phyloP scores from a whole-genome alignment of 2,797 vertebrate species.

The Mionectes olivaceus region DNA sequence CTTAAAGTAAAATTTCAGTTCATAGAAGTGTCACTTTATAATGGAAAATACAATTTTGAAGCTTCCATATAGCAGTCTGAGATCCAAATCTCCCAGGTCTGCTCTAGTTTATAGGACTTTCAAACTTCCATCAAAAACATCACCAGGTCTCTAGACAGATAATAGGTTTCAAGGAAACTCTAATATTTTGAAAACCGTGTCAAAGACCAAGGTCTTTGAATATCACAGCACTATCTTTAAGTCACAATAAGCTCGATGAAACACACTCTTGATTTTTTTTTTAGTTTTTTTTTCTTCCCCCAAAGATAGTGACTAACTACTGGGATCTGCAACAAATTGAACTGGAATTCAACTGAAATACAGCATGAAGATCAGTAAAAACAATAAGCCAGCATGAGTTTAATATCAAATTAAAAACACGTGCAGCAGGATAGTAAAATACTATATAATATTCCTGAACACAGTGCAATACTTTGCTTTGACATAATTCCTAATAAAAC shows the following conservation, averaged over 20 bases:
- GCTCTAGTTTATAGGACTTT: background rate
- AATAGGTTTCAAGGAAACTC: background rate
- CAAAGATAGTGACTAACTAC: conserved; percentile 3
- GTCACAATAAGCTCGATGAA: background rate
- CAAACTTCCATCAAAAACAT: background rate
- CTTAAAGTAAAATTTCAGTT: background rate
- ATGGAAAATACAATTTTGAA: background rate
- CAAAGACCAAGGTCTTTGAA: background rate
- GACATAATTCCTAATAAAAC: conserved; percentile 56
- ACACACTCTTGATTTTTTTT: background rate
- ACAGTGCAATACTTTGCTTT: conserved; percentile 30
- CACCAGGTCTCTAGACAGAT: background rate
- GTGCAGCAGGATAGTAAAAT: conserved; percentile 64
- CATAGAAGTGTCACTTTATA: background rate
- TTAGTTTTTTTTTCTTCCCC: background rate
- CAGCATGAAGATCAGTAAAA: conserved; percentile 62
- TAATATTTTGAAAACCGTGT: background rate
- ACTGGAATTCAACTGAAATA: conserved; percentile 64
- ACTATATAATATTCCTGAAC: conserved; percentile 2
- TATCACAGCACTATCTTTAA: background rate
- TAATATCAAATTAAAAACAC: conserved; percentile 71
- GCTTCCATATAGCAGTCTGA: background rate
- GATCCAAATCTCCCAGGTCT: background rate
- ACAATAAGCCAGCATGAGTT: conserved; percentile 70
- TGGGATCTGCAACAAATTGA: conserved; percentile 48